Base-by-base conservation (phyloP, 2,113 vertebrate genomes). In the Scomber colias region DNA sequence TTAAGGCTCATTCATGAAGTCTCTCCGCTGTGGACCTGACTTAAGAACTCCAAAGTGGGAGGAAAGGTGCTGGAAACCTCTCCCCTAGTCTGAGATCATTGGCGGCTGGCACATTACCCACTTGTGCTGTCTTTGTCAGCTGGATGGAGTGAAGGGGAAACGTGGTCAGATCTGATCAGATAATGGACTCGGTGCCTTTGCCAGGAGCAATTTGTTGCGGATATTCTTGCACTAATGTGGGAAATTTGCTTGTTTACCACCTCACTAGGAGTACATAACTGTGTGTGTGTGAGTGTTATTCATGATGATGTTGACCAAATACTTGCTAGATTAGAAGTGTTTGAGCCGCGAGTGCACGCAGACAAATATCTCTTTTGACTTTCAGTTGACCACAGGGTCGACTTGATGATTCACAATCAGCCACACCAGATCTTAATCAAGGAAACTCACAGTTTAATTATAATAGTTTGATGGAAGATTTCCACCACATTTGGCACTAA, bases 1-100 rank as follows among this genome's bases (percentile, higher is more conserved):
- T 89, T 86, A 88, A 82, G 87, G 89, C 83, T 84, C 81, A 80
- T 92, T 87, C 84, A 89, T 75, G 83, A 86, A 84, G 87, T 21
- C 21, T 85, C 89, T 85, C 72, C 12, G 16, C 75, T 19, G 76
- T 61, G 79, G 77, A 82, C 87, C 88, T 51, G 75, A 84, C 72
- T 86, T 71, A 77, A 80, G 75, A 76, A 76, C 76, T 86, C 82
- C 72, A 64, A 57, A 83, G 86, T 73, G 75, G 70, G 86, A 83
- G 72, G 75, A 71, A 79, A 81, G 84, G 79, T 60, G 57, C 78
- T 66, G 77, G 51, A 61, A 67, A 63, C 49, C 66, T 53, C 70
- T 46, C 71, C 57, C 27, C 54, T 24, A 14, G 64, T 51, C 72
- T 35, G 85, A 82, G 89, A 86, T 89, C 85, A 85, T 19, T 66